Percentiles rank a stretch among this genome's conserved stretches.
These are phyloP conservation scores for Panonychus citri DNA, from an alignment of 1,140 invertebrate species.

Conservation along the genomic window DNA sequence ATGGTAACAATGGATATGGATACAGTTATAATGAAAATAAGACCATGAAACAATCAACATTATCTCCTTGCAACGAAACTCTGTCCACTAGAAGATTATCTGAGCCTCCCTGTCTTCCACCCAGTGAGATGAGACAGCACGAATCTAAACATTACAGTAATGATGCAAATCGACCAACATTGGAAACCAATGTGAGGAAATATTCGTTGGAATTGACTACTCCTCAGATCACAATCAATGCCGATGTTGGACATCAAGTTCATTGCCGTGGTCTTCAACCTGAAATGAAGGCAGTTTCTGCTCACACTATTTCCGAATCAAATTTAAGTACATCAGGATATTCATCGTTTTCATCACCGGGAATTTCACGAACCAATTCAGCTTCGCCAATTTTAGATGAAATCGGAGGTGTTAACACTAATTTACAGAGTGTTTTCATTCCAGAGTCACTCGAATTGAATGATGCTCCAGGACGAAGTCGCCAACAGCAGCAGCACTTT, in stretches of 20 bases:
- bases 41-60: too few relatives aligned
- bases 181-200: background rate
- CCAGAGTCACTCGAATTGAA: background rate
- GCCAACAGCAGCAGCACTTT: background rate
- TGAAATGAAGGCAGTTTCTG: background rate
- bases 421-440: background rate
- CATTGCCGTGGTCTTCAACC: background rate
- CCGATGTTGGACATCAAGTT: background rate
- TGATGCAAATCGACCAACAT: background rate
- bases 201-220: background rate
- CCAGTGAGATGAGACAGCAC: background rate
- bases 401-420: background rate
- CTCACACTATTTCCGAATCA: conserved; percentile 8
- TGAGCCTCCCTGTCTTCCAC: background rate
- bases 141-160: background rate
- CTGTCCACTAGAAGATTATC: background rate
- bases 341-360: conserved; percentile 8
- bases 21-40: too few relatives aligned
- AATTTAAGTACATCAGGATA: conserved; percentile 11
- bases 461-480: background rate
- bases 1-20: background rate
- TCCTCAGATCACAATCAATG: background rate
- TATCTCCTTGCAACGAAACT: background rate
- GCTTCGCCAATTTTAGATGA: conserved; percentile 5
- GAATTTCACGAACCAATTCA: conserved; percentile 8